Conservation (phyloP, 2,797 vertebrate species). For the Trachops cirrhosus region DNA sequence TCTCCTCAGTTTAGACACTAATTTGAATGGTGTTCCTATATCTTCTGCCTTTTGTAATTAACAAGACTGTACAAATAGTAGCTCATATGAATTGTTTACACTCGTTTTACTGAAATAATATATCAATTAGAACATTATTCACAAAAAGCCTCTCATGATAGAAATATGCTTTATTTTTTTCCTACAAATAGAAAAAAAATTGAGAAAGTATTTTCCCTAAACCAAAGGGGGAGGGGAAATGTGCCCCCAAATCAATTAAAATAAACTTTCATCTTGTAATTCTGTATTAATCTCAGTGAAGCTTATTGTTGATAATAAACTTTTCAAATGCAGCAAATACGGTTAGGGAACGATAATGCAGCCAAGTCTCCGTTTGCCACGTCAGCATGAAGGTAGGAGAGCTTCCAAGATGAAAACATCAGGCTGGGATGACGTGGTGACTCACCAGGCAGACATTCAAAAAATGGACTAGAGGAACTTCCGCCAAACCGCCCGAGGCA, state of each 20-base stretch:
- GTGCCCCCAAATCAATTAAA: neutral
- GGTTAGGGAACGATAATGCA: neutral
- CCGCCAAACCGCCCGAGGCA: neutral
- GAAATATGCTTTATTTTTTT: neutral
- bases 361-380: neutral
- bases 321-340: neutral
- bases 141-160: neutral
- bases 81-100: neutral
- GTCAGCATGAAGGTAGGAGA: neutral
- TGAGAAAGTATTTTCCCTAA: neutral
- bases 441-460: conserved; percentile 46
- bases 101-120: neutral
- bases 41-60: neutral
- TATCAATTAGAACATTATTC: neutral
- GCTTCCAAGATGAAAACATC: neutral
- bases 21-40: neutral
- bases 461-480: neutral
- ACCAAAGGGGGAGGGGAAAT: neutral
- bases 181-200: neutral
- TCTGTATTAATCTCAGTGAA: neutral
- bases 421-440: neutral
- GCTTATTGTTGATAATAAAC: neutral
- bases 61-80: neutral
- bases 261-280: neutral
- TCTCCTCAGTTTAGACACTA: neutral